Percentiles rank a stretch among this genome's conserved stretches.
Conservation (phyloP, 2,113 vertebrate species). For the Petroica traversi region DNA sequence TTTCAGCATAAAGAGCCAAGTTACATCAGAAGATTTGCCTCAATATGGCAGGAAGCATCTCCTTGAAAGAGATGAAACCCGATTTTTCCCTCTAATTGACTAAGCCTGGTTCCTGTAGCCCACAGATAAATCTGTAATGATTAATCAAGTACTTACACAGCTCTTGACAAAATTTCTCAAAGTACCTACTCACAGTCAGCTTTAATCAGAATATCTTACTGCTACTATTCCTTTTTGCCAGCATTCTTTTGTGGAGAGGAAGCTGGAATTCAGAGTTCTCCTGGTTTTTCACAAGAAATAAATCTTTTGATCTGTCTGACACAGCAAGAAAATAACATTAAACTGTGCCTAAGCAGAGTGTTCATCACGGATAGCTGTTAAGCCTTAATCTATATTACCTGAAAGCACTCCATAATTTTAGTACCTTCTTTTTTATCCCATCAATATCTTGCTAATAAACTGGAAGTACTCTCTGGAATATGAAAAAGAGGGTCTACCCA, state of each 20-base stretch:
- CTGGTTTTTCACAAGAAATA: not conserved
- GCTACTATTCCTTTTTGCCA: not conserved
- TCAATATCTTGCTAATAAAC: not conserved
- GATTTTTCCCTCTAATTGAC: slow-evolving; percentile 17
- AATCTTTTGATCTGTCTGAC: not conserved
- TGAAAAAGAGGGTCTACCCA: not conserved
- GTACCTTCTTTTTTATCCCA: not conserved
- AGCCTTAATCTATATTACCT: not conserved
- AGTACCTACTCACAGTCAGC: not conserved
- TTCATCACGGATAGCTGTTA: not conserved
- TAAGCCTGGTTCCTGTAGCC: not conserved
- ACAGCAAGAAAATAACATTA: slow-evolving; percentile 9
- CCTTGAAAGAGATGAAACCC: not conserved
- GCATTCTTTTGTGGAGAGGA: not conserved
- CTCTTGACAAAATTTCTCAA: slow-evolving; percentile 10
- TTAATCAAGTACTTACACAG: slow-evolving; percentile 5
- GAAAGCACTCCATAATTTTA: not conserved
- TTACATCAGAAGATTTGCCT: slow-evolving; percentile 41
- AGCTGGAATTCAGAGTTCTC: not conserved
- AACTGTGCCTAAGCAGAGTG: not conserved
- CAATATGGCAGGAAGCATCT: not conserved
- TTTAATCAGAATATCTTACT: slow-evolving; percentile 11
- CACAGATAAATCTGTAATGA: not conserved
- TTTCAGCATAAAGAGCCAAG: slow-evolving; percentile 23
- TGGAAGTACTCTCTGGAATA: not conserved